phyloP scores from a whole-genome alignment of 2,113 vertebrate genomes.

The Nansenia antarctica region DNA sequence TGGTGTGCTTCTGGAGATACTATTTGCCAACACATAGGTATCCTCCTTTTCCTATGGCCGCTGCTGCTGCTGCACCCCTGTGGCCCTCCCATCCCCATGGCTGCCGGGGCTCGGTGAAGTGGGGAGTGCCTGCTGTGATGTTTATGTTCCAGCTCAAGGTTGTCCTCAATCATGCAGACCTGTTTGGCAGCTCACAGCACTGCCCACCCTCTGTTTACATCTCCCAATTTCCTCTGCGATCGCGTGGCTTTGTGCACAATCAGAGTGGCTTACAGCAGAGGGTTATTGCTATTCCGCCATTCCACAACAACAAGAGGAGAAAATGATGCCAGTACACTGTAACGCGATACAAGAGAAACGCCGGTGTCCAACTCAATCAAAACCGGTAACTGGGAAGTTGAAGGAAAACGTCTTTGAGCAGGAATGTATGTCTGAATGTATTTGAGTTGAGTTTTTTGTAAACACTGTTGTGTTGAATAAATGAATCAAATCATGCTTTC shows the following conservation, averaged over 20 bases:
- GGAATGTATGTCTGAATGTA: constrained; percentile 7
- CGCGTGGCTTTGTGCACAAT: constrained; percentile 71
- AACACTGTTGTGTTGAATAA: neutral
- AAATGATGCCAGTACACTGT: constrained; percentile 9
- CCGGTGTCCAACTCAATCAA: constrained; percentile 32
- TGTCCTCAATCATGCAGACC: constrained; percentile 77
- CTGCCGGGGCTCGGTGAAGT: constrained; percentile 46
- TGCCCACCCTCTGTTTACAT: constrained; percentile 75
- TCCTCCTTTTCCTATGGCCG: constrained; percentile 16
- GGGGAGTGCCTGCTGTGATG: constrained; percentile 61
- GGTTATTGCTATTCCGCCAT: constrained; percentile 6
- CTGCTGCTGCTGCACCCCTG: constrained; percentile 15
- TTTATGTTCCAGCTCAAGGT: constrained; percentile 75
- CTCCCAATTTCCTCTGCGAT: constrained; percentile 65
- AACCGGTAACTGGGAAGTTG: constrained; percentile 20
- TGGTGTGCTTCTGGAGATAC: constrained; percentile 25
- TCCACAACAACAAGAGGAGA: constrained; percentile 18
- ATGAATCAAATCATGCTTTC: neutral
- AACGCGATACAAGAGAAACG: constrained; percentile 10
- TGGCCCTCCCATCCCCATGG: constrained; percentile 35
- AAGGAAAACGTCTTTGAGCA: constrained; percentile 8
- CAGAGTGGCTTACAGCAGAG: constrained; percentile 47
- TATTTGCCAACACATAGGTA: constrained; percentile 41
- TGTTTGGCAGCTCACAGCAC: constrained; percentile 78
- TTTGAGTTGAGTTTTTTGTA: neutral